These are phyloP conservation scores for Piliocolobus tephrosceles DNA, from an alignment of 2,113 vertebrate genomes.

Conservation along the genomic window DNA sequence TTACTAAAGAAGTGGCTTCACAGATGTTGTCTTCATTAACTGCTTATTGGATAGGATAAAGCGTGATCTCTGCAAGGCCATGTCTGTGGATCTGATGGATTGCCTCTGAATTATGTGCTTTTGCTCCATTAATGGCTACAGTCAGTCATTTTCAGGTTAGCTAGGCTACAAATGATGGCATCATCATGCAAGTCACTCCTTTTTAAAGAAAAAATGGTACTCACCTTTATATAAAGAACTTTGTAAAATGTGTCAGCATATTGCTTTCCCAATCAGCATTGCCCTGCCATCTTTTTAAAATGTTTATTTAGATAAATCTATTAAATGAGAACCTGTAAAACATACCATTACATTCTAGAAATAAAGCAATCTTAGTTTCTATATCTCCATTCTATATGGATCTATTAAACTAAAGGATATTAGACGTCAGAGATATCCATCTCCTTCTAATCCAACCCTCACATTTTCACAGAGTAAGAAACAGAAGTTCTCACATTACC, in stretches of 20 bases:
- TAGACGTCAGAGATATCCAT: background rate
- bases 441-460: background rate
- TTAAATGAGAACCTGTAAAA: background rate
- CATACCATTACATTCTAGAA: background rate
- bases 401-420: background rate
- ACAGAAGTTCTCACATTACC: background rate
- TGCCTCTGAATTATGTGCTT: background rate
- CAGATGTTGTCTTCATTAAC: background rate
- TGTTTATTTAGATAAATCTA: background rate
- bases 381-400: background rate
- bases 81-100: background rate
- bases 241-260: background rate
- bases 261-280: background rate
- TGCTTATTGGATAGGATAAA: background rate
- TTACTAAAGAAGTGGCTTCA: background rate
- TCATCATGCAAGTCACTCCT: background rate
- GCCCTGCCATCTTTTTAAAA: background rate
- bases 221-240: background rate
- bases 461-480: background rate
- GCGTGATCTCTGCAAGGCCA: background rate
- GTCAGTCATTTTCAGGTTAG: background rate
- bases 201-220: background rate
- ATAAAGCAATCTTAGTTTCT: background rate
- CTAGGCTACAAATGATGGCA: background rate
- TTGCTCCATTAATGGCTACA: background rate